Evolutionary conservation across 2,797 vertebrate genomes (phyloP), one percentile per base, ranked within the genome.

Genomic region (Ctenochaetus hawaiiensis): DNA sequence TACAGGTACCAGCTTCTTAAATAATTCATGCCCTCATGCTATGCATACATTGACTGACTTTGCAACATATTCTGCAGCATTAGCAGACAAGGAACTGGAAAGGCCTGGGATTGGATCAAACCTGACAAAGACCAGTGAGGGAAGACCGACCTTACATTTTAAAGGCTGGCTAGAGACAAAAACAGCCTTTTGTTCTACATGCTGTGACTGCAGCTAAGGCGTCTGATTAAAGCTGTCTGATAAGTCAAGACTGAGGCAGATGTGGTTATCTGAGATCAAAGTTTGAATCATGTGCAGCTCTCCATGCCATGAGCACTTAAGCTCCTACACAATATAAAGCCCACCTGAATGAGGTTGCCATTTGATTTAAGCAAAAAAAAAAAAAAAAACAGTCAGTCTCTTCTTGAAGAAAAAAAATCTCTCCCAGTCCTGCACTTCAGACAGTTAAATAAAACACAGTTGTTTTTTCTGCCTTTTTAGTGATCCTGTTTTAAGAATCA

Each of bases 191-290:
- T 83, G 64, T 87, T 81, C 64, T 62, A 17, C 45, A 53, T 11
- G 41, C 76, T 61, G 80, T 8, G 53, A 69, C 60, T 80, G 79
- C 56, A 44, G 75, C 71, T 45, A 16, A 71, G 59, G 59, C 37
- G 14, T 67, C 74, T 81, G 84, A 90, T 92, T 88, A 86, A 82
- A 86, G 70, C 68, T 76, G 77, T 74, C 78, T 77, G 89, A 87
- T 78, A 83, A 79, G 77, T 89, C 67, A 60, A 76, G 88, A 66
- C 79, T 44, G 70, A 80, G 78, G 49, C 79, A 87, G 71, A 78
- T 79, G 80, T 48, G 72, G 83, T 87, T 87, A 89, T 89, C 81
- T 73, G 61, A 76, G 85, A 89, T 91, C 86, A 91, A 87, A 89
- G 87, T 74, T 84, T 67, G 82, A 87, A 82, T 89, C 78, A 80